Evolutionary conservation across 1,140 invertebrate species (phyloP).

Genomic region (Adoxophyes honmai): DNA sequence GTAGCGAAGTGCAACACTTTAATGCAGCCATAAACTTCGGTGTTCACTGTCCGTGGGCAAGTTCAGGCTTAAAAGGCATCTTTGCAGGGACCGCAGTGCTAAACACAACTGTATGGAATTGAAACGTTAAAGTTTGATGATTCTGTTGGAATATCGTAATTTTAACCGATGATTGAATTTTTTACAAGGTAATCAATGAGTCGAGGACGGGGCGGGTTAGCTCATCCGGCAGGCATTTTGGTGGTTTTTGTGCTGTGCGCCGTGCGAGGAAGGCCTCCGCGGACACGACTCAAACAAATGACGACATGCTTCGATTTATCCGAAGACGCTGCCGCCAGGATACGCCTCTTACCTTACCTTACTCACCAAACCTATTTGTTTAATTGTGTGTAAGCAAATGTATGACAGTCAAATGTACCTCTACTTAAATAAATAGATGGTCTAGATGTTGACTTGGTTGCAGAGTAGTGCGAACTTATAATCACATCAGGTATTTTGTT

Average conservation of each 20-base stretch:
- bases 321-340: not conserved
- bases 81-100: not conserved
- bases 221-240: conserved; percentile 69
- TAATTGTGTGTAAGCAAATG: too few species aligned
- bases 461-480: too few species aligned
- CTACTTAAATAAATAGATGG: too few species aligned
- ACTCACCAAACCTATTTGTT: too few species aligned
- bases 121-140: conserved; percentile 33
- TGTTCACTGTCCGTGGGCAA: conserved; percentile 5
- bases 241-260: conserved; percentile 65
- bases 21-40: conserved; percentile 10
- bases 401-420: too few species aligned
- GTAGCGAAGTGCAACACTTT: conserved; percentile 10
- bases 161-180: conserved; percentile 66
- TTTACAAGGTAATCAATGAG: conserved; percentile 67
- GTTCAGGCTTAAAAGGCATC: conserved; percentile 1
- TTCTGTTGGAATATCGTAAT: conserved; percentile 56
- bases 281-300: conserved; percentile 66
- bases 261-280: conserved; percentile 59
- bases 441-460: too few species aligned
- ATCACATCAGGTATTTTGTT: too few species aligned
- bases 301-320: conserved; percentile 41
- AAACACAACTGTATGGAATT: conserved; percentile 11
- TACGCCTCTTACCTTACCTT: not conserved
- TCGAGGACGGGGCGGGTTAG: conserved; percentile 68